Evolutionary conservation across 1,140 invertebrate species (phyloP), one percentile per base, ranked within the genome.

Genomic region (Chelonus insularis): DNA sequence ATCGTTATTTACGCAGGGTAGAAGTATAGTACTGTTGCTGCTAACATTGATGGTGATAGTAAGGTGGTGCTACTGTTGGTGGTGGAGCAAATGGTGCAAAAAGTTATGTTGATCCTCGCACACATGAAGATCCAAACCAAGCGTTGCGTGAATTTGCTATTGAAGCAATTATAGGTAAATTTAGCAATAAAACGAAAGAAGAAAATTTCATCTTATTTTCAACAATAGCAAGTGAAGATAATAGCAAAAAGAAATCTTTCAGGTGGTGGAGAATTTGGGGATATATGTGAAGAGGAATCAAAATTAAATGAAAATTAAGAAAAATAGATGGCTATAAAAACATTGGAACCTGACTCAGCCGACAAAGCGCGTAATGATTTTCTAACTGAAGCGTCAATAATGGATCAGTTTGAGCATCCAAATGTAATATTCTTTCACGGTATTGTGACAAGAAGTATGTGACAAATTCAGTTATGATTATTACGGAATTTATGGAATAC

Each of bases 391-490:
- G 96, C 96, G 1, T 95, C 92, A 51, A 98, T 99, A 73, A 99
- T 99, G 97, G 97, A 97, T 11, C 98, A 99, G 81, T 99, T 99
- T 83, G 95, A 99, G 80, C 96, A 99, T 80, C 94, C 95, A 1
- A 99, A 99, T 85, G 97, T 99, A 43, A 99, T 99, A 79, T 97
- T 97, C 79, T 86, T 99, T 5, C 96, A 99, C 84, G 98, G 98
- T 23, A 97, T 99, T 20, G 97, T 99, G 23, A 99, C 97, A n/a
- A 97, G 97, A 77, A 95, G 91, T 54, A n/a, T n/a, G n/a, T n/a
- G n/a, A n/a, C n/a, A n/a, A 97, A 98, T 83, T 97, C 97, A 5
- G 96, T 98, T 39, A 99, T 99, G 97, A 99, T 99, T 61, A 96
- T 99, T 55, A 99, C 97, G 18, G 97, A 99, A 79, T 99, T 96